A percentile compares a stretch with the other conserved stretches of the same genome.
phyloP scores from a whole-genome alignment of 2,888 invertebrate species.

The Trileptium ribeirensis region DNA sequence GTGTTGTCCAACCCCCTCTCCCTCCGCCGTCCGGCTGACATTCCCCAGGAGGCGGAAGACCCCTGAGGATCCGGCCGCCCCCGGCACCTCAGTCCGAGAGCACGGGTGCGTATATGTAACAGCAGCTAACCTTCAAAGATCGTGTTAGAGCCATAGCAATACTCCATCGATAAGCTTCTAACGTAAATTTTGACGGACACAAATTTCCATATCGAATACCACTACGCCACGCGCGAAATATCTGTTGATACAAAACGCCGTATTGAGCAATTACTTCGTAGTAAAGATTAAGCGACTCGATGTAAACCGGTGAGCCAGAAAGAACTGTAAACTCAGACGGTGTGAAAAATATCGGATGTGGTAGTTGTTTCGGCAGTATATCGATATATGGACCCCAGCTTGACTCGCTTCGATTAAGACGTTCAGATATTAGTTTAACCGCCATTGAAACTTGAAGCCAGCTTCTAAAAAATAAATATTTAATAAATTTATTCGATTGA shows the following conservation, averaged over 20 bases:
- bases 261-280: constrained; percentile 1
- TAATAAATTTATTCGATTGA: too few relatives aligned
- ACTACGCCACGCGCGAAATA: background rate
- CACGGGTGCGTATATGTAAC: too few relatives aligned
- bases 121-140: background rate
- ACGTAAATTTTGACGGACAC: background rate
- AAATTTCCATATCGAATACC: background rate
- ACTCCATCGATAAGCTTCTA: background rate
- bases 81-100: too few relatives aligned
- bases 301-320: background rate
- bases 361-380: background rate
- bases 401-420: background rate
- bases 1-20: too few relatives aligned
- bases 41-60: too few relatives aligned
- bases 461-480: background rate
- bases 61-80: too few relatives aligned
- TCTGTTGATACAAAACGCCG: background rate
- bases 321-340: background rate
- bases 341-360: background rate
- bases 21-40: too few relatives aligned
- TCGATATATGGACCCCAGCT: background rate
- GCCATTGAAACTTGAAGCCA: background rate
- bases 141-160: background rate
- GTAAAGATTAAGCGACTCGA: background rate
- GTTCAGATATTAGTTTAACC: background rate